Base-by-base conservation (phyloP, 1,140 invertebrate genomes). In the Rhopalosiphum padi region DNA sequence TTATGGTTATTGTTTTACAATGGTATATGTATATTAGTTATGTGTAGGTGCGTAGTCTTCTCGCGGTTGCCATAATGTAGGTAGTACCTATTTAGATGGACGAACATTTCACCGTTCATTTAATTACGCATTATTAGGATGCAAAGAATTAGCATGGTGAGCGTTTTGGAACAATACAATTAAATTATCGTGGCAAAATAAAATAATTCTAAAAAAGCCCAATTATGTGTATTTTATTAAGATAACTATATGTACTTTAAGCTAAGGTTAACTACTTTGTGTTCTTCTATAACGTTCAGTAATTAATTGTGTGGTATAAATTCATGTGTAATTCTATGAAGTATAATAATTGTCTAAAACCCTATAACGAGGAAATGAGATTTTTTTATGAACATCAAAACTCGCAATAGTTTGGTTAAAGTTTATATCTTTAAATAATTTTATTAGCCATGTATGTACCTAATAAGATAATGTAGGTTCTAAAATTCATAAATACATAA, bases 1-100 rank as follows among this genome's bases (percentile, higher is more conserved):
- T 89, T 89, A 89, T 55, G 88, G 23, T 89, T 89, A 89, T 89
- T 89, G 89, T 90, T 60, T 68, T 90, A 48, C 89, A 90, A 68
- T 41, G 18, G 51, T 37, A 53, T 55, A 53, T 68, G 30, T 68
- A 68, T 41, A 60, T 35, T 35, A 88, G 46, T 90, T 60, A 60
- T 43, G 89, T 37, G 89, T 90, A 68, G 89, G 89, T 90, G 89
- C 68, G 89, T 68, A 90, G 88, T 90, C 53, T 90, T 43, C 53
- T 68, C 53, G 55, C 37, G 15, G 53, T 90, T 43, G 30, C 53
- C 53, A 43, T 60, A 43, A 90, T 60, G 37, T 60, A 90, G 53
- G 37, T 41, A 60, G 53, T 60, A 51, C 48, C 48, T 51, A 90
- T 90, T 60, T 30, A 37, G 25, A 89, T 37, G 30, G 85, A 30